Evolutionary conservation across 2,113 vertebrate genomes (phyloP).

Genomic region (Cervus canadensis): DNA sequence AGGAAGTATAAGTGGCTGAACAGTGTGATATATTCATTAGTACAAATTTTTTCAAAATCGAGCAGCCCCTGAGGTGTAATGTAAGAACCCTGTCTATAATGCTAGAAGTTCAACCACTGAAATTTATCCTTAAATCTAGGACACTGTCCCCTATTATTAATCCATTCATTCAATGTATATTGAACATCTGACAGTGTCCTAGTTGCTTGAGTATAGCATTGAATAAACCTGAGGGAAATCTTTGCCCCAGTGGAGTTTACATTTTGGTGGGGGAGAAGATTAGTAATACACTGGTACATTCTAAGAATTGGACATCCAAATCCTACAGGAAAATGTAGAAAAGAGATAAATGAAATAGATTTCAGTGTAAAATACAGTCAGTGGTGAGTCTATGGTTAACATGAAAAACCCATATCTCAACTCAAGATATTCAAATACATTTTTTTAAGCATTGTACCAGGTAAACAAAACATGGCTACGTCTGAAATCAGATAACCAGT

Average conservation of each 20-base stretch:
- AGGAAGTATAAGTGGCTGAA: background rate
- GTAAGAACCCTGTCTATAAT: background rate
- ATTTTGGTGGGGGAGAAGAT: background rate
- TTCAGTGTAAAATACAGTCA: background rate
- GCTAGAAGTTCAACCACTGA: background rate
- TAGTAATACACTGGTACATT: background rate
- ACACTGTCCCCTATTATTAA: background rate
- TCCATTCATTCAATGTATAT: background rate
- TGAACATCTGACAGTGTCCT: background rate
- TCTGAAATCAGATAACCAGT: background rate
- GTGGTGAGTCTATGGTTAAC: background rate
- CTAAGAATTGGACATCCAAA: background rate
- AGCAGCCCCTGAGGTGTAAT: background rate
- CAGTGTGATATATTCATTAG: background rate
- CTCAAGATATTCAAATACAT: background rate
- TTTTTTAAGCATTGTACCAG: background rate
- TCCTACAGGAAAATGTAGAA: background rate
- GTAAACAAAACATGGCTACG: background rate
- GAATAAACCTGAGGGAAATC: background rate
- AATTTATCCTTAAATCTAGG: background rate
- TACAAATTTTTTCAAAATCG: background rate
- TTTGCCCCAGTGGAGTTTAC: background rate
- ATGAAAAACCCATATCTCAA: background rate
- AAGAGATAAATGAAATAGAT: conserved; percentile 5
- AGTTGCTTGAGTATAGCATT: background rate